These are phyloP conservation scores for Trachymyrmex cornetzi DNA, from an alignment of 1,140 invertebrate genomes.

Conservation along the genomic window DNA sequence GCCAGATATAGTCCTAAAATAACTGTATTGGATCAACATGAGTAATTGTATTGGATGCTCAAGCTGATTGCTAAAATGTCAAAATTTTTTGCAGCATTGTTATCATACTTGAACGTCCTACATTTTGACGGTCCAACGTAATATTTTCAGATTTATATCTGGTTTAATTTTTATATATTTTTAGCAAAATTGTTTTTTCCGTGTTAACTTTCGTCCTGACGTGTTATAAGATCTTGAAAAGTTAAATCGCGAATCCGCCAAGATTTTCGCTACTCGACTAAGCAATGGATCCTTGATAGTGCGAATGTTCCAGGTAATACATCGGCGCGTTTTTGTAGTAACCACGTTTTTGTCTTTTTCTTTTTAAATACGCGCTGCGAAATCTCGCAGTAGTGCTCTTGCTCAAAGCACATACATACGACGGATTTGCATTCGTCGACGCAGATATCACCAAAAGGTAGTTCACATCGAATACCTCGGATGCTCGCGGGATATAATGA, in stretches of 20 bases:
- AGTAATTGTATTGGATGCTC: no score
- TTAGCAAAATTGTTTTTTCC: no score
- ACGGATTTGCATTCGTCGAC: neutral
- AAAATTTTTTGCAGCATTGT: no score
- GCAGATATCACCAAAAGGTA: constrained; percentile 27
- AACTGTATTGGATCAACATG: no score
- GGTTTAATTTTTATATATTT: no score
- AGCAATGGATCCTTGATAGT: neutral
- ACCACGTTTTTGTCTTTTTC: neutral
- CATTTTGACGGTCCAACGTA: no score
- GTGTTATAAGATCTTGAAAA: neutral
- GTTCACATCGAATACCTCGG: constrained; percentile 19
- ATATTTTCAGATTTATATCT: no score
- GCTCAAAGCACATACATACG: constrained; percentile 36
- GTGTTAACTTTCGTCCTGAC: neutral
- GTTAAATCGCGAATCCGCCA: neutral
- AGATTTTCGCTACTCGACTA: neutral
- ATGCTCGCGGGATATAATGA: constrained; percentile 60
- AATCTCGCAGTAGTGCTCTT: constrained; percentile 21
- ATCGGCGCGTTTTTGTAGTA: neutral
- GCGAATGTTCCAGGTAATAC: neutral
- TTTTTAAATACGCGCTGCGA: constrained; percentile 3
- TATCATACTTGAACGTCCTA: no score
- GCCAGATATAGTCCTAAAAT: no score
- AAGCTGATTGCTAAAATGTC: no score